A percentile compares a stretch with the other conserved stretches of the same genome.
phyloP scores from a whole-genome alignment of 1,140 invertebrate species.

The Leptestheria dahalacensis region DNA sequence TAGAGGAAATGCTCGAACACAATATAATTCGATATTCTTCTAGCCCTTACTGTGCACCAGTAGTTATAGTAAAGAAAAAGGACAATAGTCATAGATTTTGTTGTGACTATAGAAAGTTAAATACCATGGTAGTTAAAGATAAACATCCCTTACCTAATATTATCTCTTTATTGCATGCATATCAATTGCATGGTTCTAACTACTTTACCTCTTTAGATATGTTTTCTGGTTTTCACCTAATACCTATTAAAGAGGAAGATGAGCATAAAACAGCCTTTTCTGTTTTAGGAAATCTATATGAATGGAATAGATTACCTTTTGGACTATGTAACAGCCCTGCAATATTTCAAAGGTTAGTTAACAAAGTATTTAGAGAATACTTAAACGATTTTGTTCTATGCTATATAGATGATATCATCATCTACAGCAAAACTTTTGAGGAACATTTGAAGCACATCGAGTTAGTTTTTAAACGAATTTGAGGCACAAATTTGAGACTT shows the following conservation, averaged over 20 bases:
- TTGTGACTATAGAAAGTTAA: slow-evolving; percentile 33
- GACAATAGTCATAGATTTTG: slow-evolving; percentile 31
- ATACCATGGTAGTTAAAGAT: slow-evolving; percentile 26
- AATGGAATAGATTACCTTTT: slow-evolving; percentile 26
- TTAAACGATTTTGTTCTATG: slow-evolving; percentile 11
- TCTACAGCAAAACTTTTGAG: slow-evolving; percentile 11
- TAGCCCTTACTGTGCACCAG: slow-evolving; percentile 31
- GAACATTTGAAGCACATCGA: slow-evolving; percentile 16
- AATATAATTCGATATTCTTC: slow-evolving; percentile 33
- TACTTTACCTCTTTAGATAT: slow-evolving; percentile 34
- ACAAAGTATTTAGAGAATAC: slow-evolving; percentile 18
- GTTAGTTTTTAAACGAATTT: slow-evolving; percentile 12
- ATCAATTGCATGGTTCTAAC: slow-evolving; percentile 26
- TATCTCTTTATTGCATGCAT: slow-evolving; percentile 29
- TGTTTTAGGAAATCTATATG: slow-evolving; percentile 23
- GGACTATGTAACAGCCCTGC: slow-evolving; percentile 20
- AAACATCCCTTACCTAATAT: slow-evolving; percentile 37
- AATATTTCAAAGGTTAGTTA: slow-evolving; percentile 22
- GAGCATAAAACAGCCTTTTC: slow-evolving; percentile 33
- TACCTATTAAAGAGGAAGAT: slow-evolving; percentile 27
- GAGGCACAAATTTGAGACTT: slow-evolving; percentile 20
- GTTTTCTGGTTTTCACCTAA: slow-evolving; percentile 36
- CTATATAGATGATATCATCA: slow-evolving; percentile 14
- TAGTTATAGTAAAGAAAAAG: slow-evolving; percentile 36
- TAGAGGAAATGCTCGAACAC: slow-evolving; percentile 19